Base-by-base conservation (phyloP, 2,113 vertebrate species). In the Rana temporaria region DNA sequence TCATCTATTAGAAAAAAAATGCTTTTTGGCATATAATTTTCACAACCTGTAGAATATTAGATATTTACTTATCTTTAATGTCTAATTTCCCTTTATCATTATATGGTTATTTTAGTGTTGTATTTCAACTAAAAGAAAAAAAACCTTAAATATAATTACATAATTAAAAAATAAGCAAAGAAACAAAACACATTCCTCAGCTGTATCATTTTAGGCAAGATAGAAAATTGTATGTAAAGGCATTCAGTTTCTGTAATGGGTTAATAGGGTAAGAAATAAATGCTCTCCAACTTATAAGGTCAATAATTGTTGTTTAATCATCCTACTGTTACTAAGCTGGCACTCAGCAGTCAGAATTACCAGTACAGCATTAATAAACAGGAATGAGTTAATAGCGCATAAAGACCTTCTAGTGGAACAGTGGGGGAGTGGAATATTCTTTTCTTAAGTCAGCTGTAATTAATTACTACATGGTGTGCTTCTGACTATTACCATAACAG, bases 401-500 rank as follows among this genome's bases (percentile, higher is more conserved):
- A 98, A 97, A 97, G 94, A 97, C 95, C 94, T 98, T 97, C 95
- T 93, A 96, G 95, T 95, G 93, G 94, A 95, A 96, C 94, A 93
- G 93, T 95, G 93, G 95, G 96, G 95, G 96, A 95, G 95, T 94
- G 91, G 95, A 96, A 96, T 95, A 96, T 96, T 95, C 94, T 94
- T 97, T 96, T 98, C 97, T 96, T 96, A 97, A 98, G 96, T 98
- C 97, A 98, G 96, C 96, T 97, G 98, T 98, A 97, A 98, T 97
- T 99, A 98, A 99, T 99, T 98, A 97, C 94, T 95, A 95, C 96
- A 96, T 96, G 96, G 97, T 96, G 96, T 93, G 97, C 94, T 94
- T 95, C 95, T 95, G 90, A 96, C 96, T 94, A 99, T 98, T 97
- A 98, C 96, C 97, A 98, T 98, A 98, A 99, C 97, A 98, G 97